phyloP scores from a whole-genome alignment of 2,113 vertebrate genomes.

The Propithecus coquereli region DNA sequence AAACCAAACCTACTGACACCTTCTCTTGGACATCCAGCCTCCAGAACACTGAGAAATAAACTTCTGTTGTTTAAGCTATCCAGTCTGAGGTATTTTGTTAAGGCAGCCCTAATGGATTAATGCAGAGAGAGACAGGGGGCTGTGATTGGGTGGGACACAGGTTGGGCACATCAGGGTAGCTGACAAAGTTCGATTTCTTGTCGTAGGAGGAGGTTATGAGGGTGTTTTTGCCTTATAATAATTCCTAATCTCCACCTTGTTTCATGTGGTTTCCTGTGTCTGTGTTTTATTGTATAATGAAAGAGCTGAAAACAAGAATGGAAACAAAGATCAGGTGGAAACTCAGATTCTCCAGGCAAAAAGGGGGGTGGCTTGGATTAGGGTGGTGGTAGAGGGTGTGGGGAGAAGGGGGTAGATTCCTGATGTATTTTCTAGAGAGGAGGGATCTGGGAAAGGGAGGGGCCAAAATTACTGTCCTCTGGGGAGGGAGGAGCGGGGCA shows the following conservation, averaged over 20 bases:
- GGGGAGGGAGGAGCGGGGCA: rapidly evolving
- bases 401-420: background rate
- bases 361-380: background rate
- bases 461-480: rapidly evolving
- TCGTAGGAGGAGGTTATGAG: background rate
- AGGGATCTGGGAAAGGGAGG: no score
- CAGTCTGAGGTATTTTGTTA: background rate
- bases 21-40: background rate
- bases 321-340: background rate
- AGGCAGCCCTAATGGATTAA: background rate
- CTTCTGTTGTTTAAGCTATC: background rate
- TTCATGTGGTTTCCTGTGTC: background rate
- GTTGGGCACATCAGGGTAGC: background rate
- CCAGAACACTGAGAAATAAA: background rate
- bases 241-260: background rate
- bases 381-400: background rate
- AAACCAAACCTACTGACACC: background rate
- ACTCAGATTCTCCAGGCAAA: background rate
- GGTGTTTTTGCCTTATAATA: background rate
- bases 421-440: background rate
- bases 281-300: background rate
- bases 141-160: background rate
- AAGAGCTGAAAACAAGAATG: background rate
- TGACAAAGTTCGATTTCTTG: background rate
- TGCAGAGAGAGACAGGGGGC: background rate